Base-by-base conservation (phyloP, 2,888 invertebrate species). In the Chironomus tentans region DNA sequence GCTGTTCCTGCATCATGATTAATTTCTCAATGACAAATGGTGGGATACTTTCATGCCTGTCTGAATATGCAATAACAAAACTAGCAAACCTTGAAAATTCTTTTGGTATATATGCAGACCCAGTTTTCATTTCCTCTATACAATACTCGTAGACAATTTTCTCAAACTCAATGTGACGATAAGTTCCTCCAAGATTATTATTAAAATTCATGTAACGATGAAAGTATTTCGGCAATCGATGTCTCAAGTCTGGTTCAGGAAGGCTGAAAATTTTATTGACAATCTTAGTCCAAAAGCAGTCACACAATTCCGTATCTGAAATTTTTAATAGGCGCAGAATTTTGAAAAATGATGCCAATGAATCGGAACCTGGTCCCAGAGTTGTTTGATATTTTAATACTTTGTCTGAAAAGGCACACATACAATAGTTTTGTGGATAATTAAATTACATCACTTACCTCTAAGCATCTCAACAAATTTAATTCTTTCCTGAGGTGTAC, bases 151-250 rank as follows among this genome's bases (percentile, higher is more conserved):
- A 80, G n/a, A 86, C 78, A 56, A 79, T 78, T 13, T 82, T 82
- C 79, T 88, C 88, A 77, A 87, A 82, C 6, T 80, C 79, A n/a
- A 79, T 78, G 78, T 86, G 84, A 0, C 87, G 82, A 79, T 86
- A 87, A 7, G 85, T 85, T 10, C 85, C 85, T 4, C 85, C 84
- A 2, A 87, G 79, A 79, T 87, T 86, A 75, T 84, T 85, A 78
- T 85, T 85, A 78, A 87, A 88, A 79, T 85, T 83, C 82, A 87
- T 85, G 78, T 88, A 88, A 76, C 85, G 85, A 76, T 85, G 83
- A 77, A 85, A 85, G 50, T 86, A 81, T 46, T 81, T 82, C 7
- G 85, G 77, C 61, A 86, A 79, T 69, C 81, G 80, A 61, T 81
- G 79, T n/a, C 80, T 77, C 4, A 69, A 13, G 2, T 76, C 68